Evolutionary conservation across 2,888 invertebrate species (phyloP).

Genomic region (Xylota sylvarum): DNA sequence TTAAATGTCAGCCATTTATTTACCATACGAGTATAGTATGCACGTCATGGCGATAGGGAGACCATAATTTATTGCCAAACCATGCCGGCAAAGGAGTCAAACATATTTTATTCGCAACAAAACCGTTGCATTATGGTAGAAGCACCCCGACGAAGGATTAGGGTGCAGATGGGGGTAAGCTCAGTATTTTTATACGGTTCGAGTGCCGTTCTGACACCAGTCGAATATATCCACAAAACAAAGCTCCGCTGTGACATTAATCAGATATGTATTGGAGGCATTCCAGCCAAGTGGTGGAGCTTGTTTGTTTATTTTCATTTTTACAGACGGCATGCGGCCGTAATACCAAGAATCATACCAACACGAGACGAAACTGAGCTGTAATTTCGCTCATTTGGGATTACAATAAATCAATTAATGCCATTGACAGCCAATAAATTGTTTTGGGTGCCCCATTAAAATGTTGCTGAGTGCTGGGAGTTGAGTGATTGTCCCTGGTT

Average conservation of each 20-base stretch:
- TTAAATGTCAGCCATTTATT: slow-evolving; percentile 49
- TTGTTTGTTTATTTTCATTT: slow-evolving; percentile 17
- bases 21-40: background rate
- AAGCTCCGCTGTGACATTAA: slow-evolving; percentile 27
- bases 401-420: slow-evolving; percentile 55
- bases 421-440: slow-evolving; percentile 59
- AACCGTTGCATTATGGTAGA: slow-evolving; percentile 34
- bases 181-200: slow-evolving; percentile 5
- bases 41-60: slow-evolving; percentile 2
- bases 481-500: slow-evolving; percentile 15
- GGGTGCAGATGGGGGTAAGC: slow-evolving; percentile 15
- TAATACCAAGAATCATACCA: slow-evolving; percentile 1
- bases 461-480: slow-evolving; percentile 12
- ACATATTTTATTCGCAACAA: slow-evolving; percentile 58
- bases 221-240: slow-evolving; percentile 32
- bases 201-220: slow-evolving; percentile 23
- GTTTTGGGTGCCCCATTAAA: slow-evolving; percentile 3
- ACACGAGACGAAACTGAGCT: background rate
- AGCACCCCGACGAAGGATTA: slow-evolving; percentile 10
- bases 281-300: background rate
- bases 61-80: slow-evolving; percentile 31
- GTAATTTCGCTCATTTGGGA: slow-evolving; percentile 41
- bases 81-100: slow-evolving; percentile 43
- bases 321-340: slow-evolving; percentile 13
- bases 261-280: slow-evolving; percentile 26